Percentiles rank a stretch among this genome's conserved stretches.
These are phyloP conservation scores for Idaea aversata DNA, from an alignment of 2,888 invertebrate species.

Conservation along the genomic window DNA sequence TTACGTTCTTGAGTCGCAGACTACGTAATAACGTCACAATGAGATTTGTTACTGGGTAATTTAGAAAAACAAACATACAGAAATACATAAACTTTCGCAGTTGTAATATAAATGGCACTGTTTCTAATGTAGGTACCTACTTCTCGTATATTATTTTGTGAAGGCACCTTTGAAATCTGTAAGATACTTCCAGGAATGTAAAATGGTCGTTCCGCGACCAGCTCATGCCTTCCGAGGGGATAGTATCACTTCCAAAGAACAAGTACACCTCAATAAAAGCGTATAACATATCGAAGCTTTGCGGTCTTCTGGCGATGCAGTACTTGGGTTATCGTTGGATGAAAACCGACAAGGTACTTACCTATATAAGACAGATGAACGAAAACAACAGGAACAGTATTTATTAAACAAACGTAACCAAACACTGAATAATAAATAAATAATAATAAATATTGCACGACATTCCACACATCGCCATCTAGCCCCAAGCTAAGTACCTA, in stretches of 20 bases:
- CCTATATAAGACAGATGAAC: neutral
- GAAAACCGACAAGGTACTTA: constrained; percentile 65
- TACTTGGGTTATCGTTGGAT: constrained; percentile 85
- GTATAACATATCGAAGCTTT: constrained; percentile 94
- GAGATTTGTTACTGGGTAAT: neutral
- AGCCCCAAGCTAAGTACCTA: no score
- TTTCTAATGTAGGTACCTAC: neutral
- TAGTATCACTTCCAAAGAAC: constrained; percentile 84
- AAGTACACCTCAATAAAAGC: constrained; percentile 90
- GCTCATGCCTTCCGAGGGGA: constrained; percentile 70
- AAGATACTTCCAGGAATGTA: constrained; percentile 47
- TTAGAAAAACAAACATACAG: no score
- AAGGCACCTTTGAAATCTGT: neutral
- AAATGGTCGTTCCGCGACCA: constrained; percentile 48
- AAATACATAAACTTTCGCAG: no score
- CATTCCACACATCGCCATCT: no score
- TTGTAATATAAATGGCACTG: no score
- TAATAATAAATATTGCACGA: no score
- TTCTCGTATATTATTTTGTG: no score
- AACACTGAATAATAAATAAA: no score
- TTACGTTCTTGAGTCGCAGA: no score
- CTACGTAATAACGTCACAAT: no score
- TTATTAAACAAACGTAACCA: no score
- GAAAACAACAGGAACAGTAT: no score
- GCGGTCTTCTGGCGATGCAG: constrained; percentile 85